These are phyloP conservation scores for Astur gentilis DNA, from an alignment of 2,113 vertebrate genomes.

Conservation along the genomic window DNA sequence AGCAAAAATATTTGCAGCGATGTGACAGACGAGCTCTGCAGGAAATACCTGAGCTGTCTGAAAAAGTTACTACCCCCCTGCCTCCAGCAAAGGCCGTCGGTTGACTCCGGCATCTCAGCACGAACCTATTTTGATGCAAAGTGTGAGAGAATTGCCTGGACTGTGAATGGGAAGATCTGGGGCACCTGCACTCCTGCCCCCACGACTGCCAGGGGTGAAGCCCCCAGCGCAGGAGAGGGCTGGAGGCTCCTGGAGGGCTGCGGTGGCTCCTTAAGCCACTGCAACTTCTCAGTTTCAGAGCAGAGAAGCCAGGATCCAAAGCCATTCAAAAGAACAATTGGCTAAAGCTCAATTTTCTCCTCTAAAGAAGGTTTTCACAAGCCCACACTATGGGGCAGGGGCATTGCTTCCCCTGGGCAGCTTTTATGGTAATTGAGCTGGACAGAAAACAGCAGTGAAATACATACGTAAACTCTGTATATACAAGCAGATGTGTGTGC, in stretches of 20 bases:
- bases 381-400: not conserved
- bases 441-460: not conserved
- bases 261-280: not conserved
- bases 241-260: not conserved
- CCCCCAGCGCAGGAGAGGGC: not conserved
- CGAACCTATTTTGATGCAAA: not conserved
- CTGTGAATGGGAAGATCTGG: not conserved
- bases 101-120: not conserved
- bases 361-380: not conserved
- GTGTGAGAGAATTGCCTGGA: not conserved
- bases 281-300: not conserved
- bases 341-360: not conserved
- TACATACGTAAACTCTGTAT: not conserved
- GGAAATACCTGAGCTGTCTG: constrained; percentile 28
- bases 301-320: not conserved
- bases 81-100: not conserved
- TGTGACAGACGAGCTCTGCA: not conserved
- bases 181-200: not conserved
- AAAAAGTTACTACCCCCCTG: not conserved
- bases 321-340: not conserved
- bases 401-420: not conserved
- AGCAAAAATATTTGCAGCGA: not conserved
- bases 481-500: no score
- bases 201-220: not conserved
- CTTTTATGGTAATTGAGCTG: not conserved